Percentiles rank a stretch among this genome's conserved stretches.
Evolutionary conservation across 2,797 vertebrate genomes (phyloP).

Genomic region (Echeneis naucrates): DNA sequence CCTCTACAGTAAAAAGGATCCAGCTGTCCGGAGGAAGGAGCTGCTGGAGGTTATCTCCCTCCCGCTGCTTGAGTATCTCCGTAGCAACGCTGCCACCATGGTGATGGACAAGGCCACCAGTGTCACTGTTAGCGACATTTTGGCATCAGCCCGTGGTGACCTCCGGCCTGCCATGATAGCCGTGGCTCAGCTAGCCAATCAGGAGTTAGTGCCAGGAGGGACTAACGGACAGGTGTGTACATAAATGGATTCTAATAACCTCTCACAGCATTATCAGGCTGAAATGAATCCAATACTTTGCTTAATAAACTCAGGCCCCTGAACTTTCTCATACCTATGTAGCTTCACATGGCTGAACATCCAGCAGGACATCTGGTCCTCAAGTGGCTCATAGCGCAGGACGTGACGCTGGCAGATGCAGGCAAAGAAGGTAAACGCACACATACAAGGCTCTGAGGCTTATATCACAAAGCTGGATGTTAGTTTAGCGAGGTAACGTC

Average conservation of each 20-base stretch:
- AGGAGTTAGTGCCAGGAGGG: constrained; percentile 89
- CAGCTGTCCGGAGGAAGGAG: constrained; percentile 83
- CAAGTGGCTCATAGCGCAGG: constrained; percentile 97
- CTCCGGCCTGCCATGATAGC: constrained; percentile 89
- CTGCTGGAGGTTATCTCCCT: constrained; percentile 91
- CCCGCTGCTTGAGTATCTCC: constrained; percentile 87
- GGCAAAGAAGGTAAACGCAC: constrained; percentile 87
- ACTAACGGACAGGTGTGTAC: constrained; percentile 81
- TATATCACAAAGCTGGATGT: too few species aligned
- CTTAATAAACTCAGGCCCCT: too few species aligned
- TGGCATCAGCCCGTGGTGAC: constrained; percentile 88
- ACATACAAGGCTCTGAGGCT: too few species aligned
- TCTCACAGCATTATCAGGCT: too few species aligned
- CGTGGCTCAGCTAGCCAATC: constrained; percentile 88
- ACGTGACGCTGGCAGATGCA: constrained; percentile 81
- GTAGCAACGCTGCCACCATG: constrained; percentile 85
- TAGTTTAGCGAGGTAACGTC: too few species aligned
- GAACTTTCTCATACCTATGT: constrained; percentile 24
- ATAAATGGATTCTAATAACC: too few species aligned
- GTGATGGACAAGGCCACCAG: constrained; percentile 89
- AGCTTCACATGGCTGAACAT: constrained; percentile 97
- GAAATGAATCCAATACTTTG: too few species aligned
- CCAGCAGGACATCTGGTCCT: constrained; percentile 96
- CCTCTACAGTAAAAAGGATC: constrained; percentile 91
- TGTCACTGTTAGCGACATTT: constrained; percentile 88